Base-by-base conservation (phyloP, 2,888 invertebrate genomes). In the Trachelus tabidus region DNA sequence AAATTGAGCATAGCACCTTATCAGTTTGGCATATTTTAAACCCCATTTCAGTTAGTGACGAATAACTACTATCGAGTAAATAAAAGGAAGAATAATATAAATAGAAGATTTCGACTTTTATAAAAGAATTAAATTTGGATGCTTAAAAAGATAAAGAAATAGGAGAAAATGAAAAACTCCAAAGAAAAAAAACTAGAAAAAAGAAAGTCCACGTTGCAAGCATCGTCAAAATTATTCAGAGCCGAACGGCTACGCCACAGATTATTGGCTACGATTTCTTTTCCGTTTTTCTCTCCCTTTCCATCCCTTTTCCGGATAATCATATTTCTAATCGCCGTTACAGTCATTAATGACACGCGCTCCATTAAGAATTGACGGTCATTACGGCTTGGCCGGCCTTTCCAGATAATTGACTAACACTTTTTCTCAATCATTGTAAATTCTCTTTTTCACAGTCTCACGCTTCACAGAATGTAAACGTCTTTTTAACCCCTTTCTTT, bases 201-300 rank as follows among this genome's bases (percentile, higher is more conserved):
- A 82, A 81, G 83, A 83, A 83, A 83, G 82, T 83, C 81, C 80
- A 83, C 79, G 71, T 40, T 15, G 34, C 69, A 74, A 37, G 74
- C 77, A 78, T 79, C 82, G 83, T 81, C 83, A 83, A 84, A 83
- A 84, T 84, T 87, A 89, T 90, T 89, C 84, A 89, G 89, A 89
- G 88, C 89, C 87, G 88, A 89, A 89, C 89, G 87, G 83, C 76
- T 79, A 81, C 82, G 85, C 88, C 82, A 85, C 84, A 85, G 86
- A 85, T 87, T 88, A 88, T 89, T 87, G 86, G 84, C 84, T 84
- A 82, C 75, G 79, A 80, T 82, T 83, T 84, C 83, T 83, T 82
- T 81, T 80, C 78, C 76, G 79, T 78, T 73, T 34, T 68, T 69
- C n/a, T 75, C 31, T 68, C 73, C 34, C 35, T 30, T 34, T 31